Percentiles rank a stretch among this genome's conserved stretches.
These are phyloP conservation scores for Halictus rubicundus DNA, from an alignment of 1,140 invertebrate genomes.

Conservation along the genomic window DNA sequence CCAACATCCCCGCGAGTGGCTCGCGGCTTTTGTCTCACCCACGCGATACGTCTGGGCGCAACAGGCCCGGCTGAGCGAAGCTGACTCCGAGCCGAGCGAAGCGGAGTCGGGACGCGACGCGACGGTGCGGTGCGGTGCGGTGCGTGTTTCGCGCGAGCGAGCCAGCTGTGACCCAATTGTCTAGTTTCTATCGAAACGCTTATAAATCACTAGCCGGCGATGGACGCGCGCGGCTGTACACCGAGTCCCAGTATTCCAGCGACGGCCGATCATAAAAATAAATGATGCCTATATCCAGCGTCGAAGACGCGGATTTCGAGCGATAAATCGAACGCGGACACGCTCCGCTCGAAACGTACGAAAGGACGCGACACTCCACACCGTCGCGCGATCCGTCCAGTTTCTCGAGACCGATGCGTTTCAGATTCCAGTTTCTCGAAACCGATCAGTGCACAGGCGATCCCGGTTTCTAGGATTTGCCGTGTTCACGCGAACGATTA, in stretches of 20 bases:
- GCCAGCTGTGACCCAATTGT: slow-evolving; percentile 54
- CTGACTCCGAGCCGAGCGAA: no score
- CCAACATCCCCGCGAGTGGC: slow-evolving; percentile 8
- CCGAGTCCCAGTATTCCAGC: background rate
- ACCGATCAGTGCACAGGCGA: background rate
- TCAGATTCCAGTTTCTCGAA: background rate
- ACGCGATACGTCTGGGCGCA: slow-evolving; percentile 9
- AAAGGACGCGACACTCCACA: background rate
- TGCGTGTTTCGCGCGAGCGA: slow-evolving; percentile 8
- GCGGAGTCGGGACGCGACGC: no score
- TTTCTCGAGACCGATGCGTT: background rate
- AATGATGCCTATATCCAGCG: slow-evolving; percentile 23
- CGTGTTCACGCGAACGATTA: no score
- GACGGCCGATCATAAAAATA: slow-evolving; percentile 8
- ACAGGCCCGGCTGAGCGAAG: background rate
- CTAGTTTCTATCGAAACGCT: slow-evolving; percentile 44
- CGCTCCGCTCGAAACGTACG: no score
- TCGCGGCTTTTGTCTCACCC: slow-evolving; percentile 46
- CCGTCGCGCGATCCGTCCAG: background rate
- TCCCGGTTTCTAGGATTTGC: no score
- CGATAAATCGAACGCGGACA: background rate
- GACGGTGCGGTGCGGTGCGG: background rate
- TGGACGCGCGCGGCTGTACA: background rate
- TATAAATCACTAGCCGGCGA: slow-evolving; percentile 16
- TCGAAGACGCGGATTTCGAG: background rate